phyloP scores from a whole-genome alignment of 2,797 vertebrate species.

The Pangasius mekongensis region DNA sequence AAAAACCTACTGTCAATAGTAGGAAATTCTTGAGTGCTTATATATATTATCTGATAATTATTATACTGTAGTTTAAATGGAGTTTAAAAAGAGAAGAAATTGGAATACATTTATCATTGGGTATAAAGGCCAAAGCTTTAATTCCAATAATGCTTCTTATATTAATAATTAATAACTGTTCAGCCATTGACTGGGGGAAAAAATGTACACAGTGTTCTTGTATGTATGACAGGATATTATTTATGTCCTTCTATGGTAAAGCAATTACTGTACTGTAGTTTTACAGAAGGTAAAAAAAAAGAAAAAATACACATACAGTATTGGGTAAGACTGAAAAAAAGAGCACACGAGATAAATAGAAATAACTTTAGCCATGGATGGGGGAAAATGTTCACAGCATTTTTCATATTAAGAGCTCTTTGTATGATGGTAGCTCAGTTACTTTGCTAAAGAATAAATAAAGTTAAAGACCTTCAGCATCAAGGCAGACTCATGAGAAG shows the following conservation, averaged over 20 bases:
- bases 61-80: neutral
- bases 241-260: neutral
- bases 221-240: neutral
- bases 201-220: neutral
- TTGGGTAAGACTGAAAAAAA: neutral
- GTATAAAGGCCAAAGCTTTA: neutral
- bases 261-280: neutral
- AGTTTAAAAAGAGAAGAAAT: neutral
- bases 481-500: neutral
- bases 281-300: neutral
- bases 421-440: neutral
- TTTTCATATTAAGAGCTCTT: neutral
- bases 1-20: neutral
- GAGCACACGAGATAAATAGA: neutral
- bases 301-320: neutral
- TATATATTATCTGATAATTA: neutral
- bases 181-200: neutral
- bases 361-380: neutral
- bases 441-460: neutral
- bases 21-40: neutral
- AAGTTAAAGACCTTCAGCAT: neutral
- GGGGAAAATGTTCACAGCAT: neutral
- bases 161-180: slow-evolving; percentile 9
- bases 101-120: neutral
- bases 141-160: neutral